Evolutionary conservation across 2,797 vertebrate genomes (phyloP).

Genomic region (Syngnathus rostellatus): DNA sequence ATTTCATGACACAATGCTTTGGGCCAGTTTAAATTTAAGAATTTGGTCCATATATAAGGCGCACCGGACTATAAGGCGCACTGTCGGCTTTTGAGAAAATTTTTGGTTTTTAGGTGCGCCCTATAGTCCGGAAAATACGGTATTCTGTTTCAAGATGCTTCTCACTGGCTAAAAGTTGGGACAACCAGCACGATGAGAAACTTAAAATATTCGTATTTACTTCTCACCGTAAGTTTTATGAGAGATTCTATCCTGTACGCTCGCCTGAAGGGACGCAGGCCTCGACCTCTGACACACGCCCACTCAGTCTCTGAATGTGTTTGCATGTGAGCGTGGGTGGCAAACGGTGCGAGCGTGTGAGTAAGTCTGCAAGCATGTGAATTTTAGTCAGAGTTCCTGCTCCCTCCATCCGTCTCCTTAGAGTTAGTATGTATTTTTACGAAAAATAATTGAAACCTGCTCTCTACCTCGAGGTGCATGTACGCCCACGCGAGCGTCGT

Average conservation of each 20-base stretch:
- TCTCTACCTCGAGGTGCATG: slow-evolving; percentile 30
- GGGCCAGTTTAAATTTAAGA: no score
- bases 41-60: no score
- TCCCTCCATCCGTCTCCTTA: slow-evolving; percentile 7
- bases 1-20: no score
- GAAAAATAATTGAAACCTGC: slow-evolving; percentile 17
- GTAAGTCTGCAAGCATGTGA: slow-evolving; percentile 27
- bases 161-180: slow-evolving; percentile 41
- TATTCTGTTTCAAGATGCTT: slow-evolving; percentile 47
- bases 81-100: no score
- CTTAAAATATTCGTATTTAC: slow-evolving; percentile 29
- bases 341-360: slow-evolving; percentile 24
- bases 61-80: no score
- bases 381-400: neutral
- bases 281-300: slow-evolving; percentile 41
- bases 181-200: slow-evolving; percentile 19
- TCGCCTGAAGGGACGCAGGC: slow-evolving; percentile 42
- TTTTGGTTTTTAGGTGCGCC: no score
- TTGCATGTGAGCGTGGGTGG: slow-evolving; percentile 36
- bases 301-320: slow-evolving; percentile 31
- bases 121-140: no score
- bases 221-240: slow-evolving; percentile 38
- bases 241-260: slow-evolving; percentile 20
- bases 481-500: slow-evolving; percentile 21
- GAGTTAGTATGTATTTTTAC: slow-evolving; percentile 34